A percentile compares a stretch with the other conserved stretches of the same genome.
Evolutionary conservation across 2,888 invertebrate genomes (phyloP).

Genomic region (Dioctria linearis): DNA sequence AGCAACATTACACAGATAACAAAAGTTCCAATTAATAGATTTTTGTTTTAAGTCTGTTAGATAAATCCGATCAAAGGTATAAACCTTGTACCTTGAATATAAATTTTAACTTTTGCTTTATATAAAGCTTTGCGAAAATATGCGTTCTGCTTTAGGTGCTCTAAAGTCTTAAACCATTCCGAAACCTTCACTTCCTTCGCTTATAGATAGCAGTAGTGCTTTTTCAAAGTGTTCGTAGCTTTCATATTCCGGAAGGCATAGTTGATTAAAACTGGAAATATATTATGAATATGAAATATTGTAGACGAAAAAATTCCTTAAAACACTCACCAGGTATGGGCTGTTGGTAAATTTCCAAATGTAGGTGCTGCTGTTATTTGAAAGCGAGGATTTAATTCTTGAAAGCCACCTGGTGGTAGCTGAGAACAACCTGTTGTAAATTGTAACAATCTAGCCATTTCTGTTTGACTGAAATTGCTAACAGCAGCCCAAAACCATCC

Average conservation of each 20-base stretch:
- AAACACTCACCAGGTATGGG: constrained; percentile 87
- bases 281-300: too few relatives aligned
- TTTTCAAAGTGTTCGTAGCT: constrained; percentile 94
- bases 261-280: constrained; percentile 89
- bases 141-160: neutral
- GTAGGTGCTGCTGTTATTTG: constrained; percentile 93
- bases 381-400: constrained; percentile 91
- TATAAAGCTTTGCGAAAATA: neutral
- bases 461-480: constrained; percentile 90
- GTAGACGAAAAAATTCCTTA: neutral
- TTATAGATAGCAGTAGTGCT: constrained; percentile 90
- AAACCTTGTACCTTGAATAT: too few relatives aligned
- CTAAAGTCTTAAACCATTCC: constrained; percentile 72
- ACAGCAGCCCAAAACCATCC: constrained; percentile 95
- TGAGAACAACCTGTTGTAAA: constrained; percentile 95
- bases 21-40: too few relatives aligned
- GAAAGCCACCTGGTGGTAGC: constrained; percentile 91
- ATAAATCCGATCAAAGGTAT: too few relatives aligned
- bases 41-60: too few relatives aligned
- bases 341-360: constrained; percentile 92
- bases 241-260: constrained; percentile 95
- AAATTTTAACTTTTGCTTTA: neutral
- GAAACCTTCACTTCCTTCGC: constrained; percentile 96
- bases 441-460: constrained; percentile 92
- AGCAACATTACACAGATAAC: too few relatives aligned